Conservation (phyloP, 2,888 invertebrate genomes). For the Apocheima hispidaria region DNA sequence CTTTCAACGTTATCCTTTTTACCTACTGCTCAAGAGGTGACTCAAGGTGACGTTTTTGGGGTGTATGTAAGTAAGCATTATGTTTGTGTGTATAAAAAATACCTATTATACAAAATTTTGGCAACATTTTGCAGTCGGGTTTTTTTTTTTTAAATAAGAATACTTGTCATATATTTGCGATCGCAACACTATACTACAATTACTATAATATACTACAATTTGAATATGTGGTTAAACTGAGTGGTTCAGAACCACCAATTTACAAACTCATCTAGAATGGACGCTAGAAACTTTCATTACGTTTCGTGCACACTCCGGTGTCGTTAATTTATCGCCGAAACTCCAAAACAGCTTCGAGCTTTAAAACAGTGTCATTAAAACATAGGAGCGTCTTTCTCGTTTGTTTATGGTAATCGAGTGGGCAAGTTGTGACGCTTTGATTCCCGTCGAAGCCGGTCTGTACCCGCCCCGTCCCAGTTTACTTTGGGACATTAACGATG, state of each 20-base stretch:
- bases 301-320: slow-evolving; percentile 46
- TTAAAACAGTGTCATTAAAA: slow-evolving; percentile 80
- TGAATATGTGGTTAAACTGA: neutral
- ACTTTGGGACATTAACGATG: slow-evolving; percentile 69
- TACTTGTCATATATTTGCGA: too few species aligned
- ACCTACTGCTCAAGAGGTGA: too few species aligned
- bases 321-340: slow-evolving; percentile 56
- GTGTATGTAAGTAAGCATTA: too few species aligned
- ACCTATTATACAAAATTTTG: too few species aligned
- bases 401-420: slow-evolving; percentile 83
- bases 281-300: slow-evolving; percentile 40
- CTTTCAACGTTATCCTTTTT: too few species aligned
- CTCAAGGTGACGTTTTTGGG: too few species aligned
- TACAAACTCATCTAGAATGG: slow-evolving; percentile 33
- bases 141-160: too few species aligned
- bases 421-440: slow-evolving; percentile 81
- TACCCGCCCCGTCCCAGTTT: slow-evolving; percentile 68
- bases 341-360: slow-evolving; percentile 54
- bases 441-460: slow-evolving; percentile 64
- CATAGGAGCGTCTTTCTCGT: slow-evolving; percentile 76
- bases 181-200: neutral
- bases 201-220: neutral
- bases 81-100: too few species aligned
- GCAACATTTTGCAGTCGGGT: too few species aligned
- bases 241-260: slow-evolving; percentile 23